Percentiles rank a stretch among this genome's conserved stretches.
Evolutionary conservation across 2,888 invertebrate species (phyloP).

Genomic region (Phalera bucephala): DNA sequence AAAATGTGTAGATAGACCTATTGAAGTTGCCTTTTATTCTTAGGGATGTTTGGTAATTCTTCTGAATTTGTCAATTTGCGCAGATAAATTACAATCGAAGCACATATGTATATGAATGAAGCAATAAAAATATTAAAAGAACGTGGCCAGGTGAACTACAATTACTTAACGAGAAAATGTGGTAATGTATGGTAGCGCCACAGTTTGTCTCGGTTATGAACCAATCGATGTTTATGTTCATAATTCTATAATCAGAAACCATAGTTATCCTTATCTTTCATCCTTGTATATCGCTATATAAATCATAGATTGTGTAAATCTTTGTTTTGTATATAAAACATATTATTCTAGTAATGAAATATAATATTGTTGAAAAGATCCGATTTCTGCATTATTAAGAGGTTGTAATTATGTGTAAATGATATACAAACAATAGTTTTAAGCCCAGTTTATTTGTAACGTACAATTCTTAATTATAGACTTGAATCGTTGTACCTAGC

Average conservation of each 20-base stretch:
- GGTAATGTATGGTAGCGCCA: too few species aligned
- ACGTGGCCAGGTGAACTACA: neutral
- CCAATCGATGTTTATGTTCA: too few species aligned
- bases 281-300: constrained; percentile 5
- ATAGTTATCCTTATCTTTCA: too few species aligned
- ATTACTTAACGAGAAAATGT: too few species aligned
- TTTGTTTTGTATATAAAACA: constrained; percentile 37
- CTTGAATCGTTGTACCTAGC: too few species aligned
- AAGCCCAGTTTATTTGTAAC: constrained; percentile 29
- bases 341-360: constrained; percentile 38
- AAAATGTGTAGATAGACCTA: constrained; percentile 14
- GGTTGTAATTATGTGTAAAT: constrained; percentile 57
- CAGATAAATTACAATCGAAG: constrained; percentile 6
- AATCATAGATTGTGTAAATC: constrained; percentile 34
- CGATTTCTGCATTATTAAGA: constrained; percentile 48
- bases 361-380: constrained; percentile 55
- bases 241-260: too few species aligned
- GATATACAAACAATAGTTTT: constrained; percentile 58
- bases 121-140: neutral
- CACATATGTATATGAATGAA: neutral
- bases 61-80: constrained; percentile 26
- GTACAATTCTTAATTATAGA: constrained; percentile 4
- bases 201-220: too few species aligned
- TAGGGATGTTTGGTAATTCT: constrained; percentile 22
- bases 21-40: constrained; percentile 47